Evolutionary conservation across 1,140 invertebrate genomes (phyloP).

Genomic region (Orchestia grillus): DNA sequence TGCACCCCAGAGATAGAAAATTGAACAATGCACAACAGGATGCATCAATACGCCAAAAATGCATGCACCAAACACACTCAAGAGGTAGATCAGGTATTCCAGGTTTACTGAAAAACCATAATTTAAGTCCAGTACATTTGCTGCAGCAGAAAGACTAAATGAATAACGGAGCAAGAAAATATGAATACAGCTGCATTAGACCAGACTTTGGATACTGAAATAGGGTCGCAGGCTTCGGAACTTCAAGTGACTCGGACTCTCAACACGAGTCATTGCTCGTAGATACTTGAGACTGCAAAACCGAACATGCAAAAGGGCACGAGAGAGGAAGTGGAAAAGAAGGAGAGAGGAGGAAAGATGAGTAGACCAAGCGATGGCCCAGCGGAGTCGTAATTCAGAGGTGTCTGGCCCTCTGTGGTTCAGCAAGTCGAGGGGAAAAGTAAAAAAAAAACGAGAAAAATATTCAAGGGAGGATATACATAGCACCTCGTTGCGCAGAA

Average conservation of each 20-base stretch:
- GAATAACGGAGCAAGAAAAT: not conserved
- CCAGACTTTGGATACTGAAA: not conserved
- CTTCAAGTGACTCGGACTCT: not conserved
- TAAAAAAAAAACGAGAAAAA: not conserved
- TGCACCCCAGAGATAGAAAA: not conserved
- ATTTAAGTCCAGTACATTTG: not conserved
- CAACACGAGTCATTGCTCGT: not conserved
- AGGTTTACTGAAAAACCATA: not conserved
- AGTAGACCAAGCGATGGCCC: not conserved
- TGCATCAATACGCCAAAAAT: too few relatives aligned
- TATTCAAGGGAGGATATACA: not conserved
- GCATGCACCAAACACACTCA: too few relatives aligned
- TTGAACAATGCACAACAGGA: too few relatives aligned
- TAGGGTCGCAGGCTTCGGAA: too few relatives aligned
- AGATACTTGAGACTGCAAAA: not conserved
- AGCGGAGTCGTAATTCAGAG: not conserved
- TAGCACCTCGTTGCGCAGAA: not conserved
- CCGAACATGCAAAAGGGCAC: not conserved
- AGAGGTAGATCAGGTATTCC: not conserved
- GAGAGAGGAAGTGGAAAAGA: not conserved
- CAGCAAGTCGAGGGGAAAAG: not conserved
- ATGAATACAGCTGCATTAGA: not conserved
- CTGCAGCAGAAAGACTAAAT: not conserved
- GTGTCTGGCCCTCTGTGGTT: not conserved
- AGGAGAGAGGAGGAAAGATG: not conserved